phyloP scores from a whole-genome alignment of 1,140 invertebrate species.

The Panagrolaimus sp. region DNA sequence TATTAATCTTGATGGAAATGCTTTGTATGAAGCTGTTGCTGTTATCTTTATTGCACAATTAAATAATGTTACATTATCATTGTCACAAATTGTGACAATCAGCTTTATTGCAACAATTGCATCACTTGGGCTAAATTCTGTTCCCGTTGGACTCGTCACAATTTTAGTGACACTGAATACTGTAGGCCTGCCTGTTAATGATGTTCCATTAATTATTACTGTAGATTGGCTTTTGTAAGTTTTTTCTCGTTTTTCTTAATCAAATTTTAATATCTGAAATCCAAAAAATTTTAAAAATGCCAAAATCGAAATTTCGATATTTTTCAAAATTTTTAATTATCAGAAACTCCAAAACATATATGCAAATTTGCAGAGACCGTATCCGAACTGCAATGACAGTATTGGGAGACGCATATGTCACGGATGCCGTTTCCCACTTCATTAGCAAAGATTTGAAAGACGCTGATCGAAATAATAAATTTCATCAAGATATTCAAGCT shows the following conservation, averaged over 20 bases:
- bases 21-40: constrained; percentile 62
- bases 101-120: constrained; percentile 87
- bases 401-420: constrained; percentile 83
- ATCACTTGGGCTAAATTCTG: constrained; percentile 88
- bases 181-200: constrained; percentile 81
- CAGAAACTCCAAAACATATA: too few species aligned
- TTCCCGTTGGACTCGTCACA: constrained; percentile 86
- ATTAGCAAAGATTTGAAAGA: constrained; percentile 43
- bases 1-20: constrained; percentile 66
- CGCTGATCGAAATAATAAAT: constrained; percentile 47
- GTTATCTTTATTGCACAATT: constrained; percentile 63
- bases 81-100: constrained; percentile 30
- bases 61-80: background rate
- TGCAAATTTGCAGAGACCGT: constrained; percentile 74
- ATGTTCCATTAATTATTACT: constrained; percentile 83
- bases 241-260: too few species aligned
- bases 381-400: constrained; percentile 93
- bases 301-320: too few species aligned
- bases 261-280: too few species aligned
- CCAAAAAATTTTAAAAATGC: too few species aligned
- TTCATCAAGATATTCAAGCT: constrained; percentile 47
- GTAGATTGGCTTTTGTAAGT: constrained; percentile 95
- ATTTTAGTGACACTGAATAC: constrained; percentile 94
- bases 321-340: too few species aligned
- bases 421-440: constrained; percentile 77